These are phyloP conservation scores for Alces alces DNA, from an alignment of 2,113 vertebrate genomes.

Conservation along the genomic window DNA sequence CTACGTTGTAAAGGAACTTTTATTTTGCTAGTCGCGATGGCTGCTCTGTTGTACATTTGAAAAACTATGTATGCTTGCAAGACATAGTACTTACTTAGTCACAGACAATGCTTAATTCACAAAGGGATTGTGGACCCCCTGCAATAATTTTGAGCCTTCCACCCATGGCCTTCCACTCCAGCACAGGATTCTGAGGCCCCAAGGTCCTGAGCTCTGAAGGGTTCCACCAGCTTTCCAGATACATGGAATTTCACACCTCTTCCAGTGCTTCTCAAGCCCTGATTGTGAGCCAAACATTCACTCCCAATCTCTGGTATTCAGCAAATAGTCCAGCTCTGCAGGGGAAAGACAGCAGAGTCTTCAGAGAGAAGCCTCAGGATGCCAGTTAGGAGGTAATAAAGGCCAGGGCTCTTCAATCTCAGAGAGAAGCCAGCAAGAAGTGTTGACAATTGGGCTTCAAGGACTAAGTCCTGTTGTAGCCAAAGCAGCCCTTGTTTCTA, in stretches of 20 bases:
- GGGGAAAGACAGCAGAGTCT: neutral
- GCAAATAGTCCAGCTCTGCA: neutral
- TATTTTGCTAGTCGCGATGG: neutral
- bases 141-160: neutral
- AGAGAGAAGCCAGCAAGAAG: neutral
- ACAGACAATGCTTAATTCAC: neutral
- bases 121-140: neutral
- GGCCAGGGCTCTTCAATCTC: neutral
- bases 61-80: neutral
- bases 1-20: neutral
- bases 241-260: neutral
- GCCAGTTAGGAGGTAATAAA: neutral
- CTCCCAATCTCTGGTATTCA: neutral
- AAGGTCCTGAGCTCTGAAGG: neutral
- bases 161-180: neutral
- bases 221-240: neutral
- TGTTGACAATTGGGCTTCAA: neutral
- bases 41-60: neutral
- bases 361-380: neutral
- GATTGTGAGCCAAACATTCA: neutral
- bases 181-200: neutral
- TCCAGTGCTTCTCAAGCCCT: neutral
- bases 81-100: neutral
- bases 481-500: neutral
- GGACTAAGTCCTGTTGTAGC: neutral